Evolutionary conservation across 2,888 invertebrate genomes (phyloP), one percentile per base, ranked within the genome.

Genomic region (Tyria jacobaeae): DNA sequence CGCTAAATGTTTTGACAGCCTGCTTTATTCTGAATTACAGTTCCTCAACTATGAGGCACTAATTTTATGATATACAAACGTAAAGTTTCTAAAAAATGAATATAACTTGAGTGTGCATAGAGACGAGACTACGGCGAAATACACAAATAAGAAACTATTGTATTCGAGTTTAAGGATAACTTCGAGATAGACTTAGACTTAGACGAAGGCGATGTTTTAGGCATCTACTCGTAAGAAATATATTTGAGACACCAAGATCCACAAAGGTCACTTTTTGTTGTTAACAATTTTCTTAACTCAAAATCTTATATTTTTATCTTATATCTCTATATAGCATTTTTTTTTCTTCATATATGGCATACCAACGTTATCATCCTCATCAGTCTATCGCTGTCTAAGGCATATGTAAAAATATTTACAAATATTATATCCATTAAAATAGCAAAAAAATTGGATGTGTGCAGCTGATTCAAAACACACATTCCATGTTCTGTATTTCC

Each of bases 61-160:
- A 31, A 31, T 7, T 31, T 7, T 31, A 31, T 31, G 27, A 31
- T 0, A 31, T 31, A 31, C 3, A 31, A 31, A 31, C 27, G 7
- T 31, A 31, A 31, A 17, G 14, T 15, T n/a, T 49, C 3, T 27
- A 15, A 49, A 2, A 49, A 48, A 21, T 21, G 17, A 48, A 25
- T 48, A 25, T 5, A 25, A 25, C 37, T 34, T 3, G 17, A 41
- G 35, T 3, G 10, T 34, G 12, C n/a, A 51, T 17, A 35, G 52
- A 44, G 39, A 50, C 41, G 2, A 59, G 70, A 61, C 48, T 49
- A 25, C 14, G 14, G 6, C 14, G 48, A 25, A 24, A 6, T 25
- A 24, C 25, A 27, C 44, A 57, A 74, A 66, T 50, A 66, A 74
- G 50, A 75, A 75, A 61, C 21, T 44, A 12, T 44, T 21, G 12